These are phyloP conservation scores for Brachypteracias leptosomus DNA, from an alignment of 2,113 vertebrate genomes.

Conservation along the genomic window DNA sequence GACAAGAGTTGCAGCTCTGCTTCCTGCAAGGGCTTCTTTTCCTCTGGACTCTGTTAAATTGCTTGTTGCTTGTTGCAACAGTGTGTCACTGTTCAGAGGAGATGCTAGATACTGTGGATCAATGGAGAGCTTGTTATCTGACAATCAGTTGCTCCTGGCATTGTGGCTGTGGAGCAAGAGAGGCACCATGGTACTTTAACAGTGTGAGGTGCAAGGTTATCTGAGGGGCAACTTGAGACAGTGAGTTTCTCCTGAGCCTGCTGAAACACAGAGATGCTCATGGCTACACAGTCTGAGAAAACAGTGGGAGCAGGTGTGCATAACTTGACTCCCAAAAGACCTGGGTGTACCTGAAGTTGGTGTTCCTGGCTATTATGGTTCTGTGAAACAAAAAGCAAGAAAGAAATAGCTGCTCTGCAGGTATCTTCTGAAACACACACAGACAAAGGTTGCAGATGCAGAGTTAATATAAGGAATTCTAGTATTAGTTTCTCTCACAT, in stretches of 20 bases:
- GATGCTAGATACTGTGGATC: background rate
- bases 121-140: background rate
- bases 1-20: background rate
- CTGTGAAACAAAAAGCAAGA: background rate
- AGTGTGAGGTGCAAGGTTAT: background rate
- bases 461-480: background rate
- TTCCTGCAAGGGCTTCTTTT: background rate
- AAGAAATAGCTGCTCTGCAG: background rate
- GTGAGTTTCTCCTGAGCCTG: background rate
- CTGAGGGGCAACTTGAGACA: background rate
- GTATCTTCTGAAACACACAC: background rate
- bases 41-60: background rate
- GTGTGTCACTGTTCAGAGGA: background rate
- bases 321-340: background rate
- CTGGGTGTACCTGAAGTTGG: background rate
- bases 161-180: background rate
- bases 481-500: background rate
- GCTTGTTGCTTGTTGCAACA: accelerated
- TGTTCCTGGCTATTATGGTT: background rate
- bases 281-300: background rate
- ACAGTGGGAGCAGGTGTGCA: background rate
- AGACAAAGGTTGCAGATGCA: background rate
- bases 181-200: background rate
- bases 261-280: background rate
- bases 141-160: background rate